phyloP scores from a whole-genome alignment of 2,797 vertebrate species.

The Melanotaenia boesemani region DNA sequence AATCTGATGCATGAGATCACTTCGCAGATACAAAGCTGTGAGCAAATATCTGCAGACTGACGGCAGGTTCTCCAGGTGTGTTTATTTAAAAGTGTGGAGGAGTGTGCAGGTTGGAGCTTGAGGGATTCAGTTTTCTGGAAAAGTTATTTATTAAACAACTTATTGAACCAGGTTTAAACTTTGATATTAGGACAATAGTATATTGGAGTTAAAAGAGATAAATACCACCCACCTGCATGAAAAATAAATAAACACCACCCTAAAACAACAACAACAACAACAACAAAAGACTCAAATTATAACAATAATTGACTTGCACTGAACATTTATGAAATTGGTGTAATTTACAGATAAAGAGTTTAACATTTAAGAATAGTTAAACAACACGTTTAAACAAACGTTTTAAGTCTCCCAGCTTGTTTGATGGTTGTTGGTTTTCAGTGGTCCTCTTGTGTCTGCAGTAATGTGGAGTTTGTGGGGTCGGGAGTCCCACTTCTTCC shows the following conservation, averaged over 20 bases:
- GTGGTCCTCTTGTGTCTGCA: no score
- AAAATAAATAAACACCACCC: no score
- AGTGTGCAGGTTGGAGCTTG: not conserved
- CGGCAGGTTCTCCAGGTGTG: constrained; percentile 2
- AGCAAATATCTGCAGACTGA: not conserved
- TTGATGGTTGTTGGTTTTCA: not conserved
- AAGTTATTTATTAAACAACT: not conserved
- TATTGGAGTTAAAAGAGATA: no score
- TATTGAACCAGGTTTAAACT: not conserved
- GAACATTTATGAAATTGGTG: no score
- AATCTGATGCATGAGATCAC: not conserved
- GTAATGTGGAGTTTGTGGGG: not conserved
- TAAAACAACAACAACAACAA: no score
- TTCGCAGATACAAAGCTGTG: not conserved
- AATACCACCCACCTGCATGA: no score
- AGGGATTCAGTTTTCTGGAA: constrained; percentile 1
- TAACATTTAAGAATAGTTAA: no score
- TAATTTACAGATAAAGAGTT: no score
- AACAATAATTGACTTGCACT: no score
- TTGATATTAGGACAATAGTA: no score
- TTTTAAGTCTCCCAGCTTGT: not conserved
- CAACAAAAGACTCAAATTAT: no score
- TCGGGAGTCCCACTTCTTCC: not conserved
- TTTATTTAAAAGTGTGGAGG: constrained; percentile 10
- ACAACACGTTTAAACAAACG: no score